These are phyloP conservation scores for Sweltsa coloradensis DNA, from an alignment of 1,140 invertebrate genomes.

Conservation along the genomic window DNA sequence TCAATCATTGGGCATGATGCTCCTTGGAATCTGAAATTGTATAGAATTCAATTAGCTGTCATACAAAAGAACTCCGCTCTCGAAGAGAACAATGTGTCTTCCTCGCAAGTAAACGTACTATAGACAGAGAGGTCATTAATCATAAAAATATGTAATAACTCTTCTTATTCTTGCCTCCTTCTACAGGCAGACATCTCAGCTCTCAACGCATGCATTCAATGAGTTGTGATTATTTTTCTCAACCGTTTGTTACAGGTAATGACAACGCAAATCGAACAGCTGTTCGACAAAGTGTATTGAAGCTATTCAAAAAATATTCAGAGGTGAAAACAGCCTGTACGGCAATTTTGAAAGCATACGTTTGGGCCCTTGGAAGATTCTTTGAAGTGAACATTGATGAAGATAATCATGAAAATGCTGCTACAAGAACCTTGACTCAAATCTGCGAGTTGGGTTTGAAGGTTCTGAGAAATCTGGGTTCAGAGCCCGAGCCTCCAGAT, in stretches of 20 bases:
- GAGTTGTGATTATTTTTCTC: no score
- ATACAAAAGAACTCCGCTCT: no score
- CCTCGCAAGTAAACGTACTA: no score
- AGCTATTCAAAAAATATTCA: neutral
- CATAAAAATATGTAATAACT: no score
- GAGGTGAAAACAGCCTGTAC: neutral
- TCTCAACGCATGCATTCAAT: no score
- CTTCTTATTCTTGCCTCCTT: no score
- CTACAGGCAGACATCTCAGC: no score
- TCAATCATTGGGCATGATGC: no score
- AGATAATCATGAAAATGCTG: neutral
- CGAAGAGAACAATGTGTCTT: no score
- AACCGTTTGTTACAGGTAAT: neutral
- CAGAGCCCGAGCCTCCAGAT: neutral
- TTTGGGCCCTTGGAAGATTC: neutral
- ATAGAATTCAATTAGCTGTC: no score
- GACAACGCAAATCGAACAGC: neutral
- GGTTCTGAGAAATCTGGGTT: neutral
- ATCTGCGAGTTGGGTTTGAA: neutral
- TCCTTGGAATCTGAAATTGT: no score
- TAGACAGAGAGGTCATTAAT: no score
- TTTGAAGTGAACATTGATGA: neutral
- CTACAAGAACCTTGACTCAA: neutral
- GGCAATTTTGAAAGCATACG: neutral
- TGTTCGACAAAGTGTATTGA: neutral